phyloP scores from a whole-genome alignment of 2,113 vertebrate species.

The Calyptomena viridis region DNA sequence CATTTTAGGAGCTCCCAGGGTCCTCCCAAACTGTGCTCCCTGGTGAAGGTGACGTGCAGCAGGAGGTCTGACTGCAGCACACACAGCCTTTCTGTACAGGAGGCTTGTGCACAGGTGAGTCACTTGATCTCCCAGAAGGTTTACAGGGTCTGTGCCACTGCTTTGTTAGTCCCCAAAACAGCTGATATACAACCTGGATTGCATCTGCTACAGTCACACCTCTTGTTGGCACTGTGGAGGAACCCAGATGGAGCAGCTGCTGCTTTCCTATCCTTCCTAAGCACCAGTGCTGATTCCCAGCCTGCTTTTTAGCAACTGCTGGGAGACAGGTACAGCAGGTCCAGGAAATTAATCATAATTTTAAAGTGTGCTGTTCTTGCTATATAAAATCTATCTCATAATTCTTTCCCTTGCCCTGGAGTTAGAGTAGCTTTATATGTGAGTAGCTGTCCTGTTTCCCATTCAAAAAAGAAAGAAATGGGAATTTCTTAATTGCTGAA shows the following conservation, averaged over 20 bases:
- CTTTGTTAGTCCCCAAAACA: not conserved
- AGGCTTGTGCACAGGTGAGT: not conserved
- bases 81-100: not conserved
- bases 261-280: not conserved
- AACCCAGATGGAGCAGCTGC: not conserved
- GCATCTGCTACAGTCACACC: not conserved
- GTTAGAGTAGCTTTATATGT: not conserved
- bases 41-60: rapidly evolving
- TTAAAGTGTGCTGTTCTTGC: not conserved
- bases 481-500: not conserved
- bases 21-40: rapidly evolving
- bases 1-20: not conserved
- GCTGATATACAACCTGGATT: not conserved
- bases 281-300: not conserved
- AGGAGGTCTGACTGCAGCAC: not conserved
- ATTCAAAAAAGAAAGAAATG: not conserved
- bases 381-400: not conserved
- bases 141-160: not conserved
- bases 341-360: not conserved
- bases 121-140: not conserved
- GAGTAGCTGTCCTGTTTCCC: not conserved
- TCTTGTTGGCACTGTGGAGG: not conserved
- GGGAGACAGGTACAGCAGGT: not conserved
- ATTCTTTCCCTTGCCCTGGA: not conserved
- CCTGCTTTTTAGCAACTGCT: not conserved